phyloP scores from a whole-genome alignment of 2,888 invertebrate species.

The Standfussiana lucernea region DNA sequence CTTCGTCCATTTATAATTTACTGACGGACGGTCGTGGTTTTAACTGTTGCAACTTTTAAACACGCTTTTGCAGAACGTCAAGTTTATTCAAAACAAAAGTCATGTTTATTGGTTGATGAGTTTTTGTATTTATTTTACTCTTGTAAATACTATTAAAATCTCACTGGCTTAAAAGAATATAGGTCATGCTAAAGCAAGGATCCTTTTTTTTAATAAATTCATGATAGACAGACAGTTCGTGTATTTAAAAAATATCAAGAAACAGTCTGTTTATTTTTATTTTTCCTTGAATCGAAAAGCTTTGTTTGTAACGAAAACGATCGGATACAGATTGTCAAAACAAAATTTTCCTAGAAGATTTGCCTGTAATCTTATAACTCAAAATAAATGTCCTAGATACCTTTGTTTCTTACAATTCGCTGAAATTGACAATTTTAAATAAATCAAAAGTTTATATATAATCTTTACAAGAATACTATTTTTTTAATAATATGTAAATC shows the following conservation, averaged over 20 bases:
- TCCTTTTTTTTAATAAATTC: not conserved
- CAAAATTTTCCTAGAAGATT: constrained; percentile 45
- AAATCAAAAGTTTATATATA: not conserved
- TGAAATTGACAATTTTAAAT: constrained; percentile 1
- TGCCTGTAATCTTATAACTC: not conserved
- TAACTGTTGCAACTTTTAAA: constrained; percentile 18
- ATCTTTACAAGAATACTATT: not conserved
- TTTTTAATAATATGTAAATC: not conserved
- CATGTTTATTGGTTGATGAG: not conserved
- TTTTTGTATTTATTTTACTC: not conserved
- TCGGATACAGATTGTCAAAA: constrained; percentile 59
- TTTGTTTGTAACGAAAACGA: constrained; percentile 27
- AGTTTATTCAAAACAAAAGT: not conserved
- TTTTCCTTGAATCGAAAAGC: constrained; percentile 46
- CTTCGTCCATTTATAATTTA: constrained; percentile 17
- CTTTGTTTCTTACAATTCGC: constrained; percentile 10
- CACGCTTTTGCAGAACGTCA: not conserved
- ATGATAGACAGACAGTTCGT: constrained; percentile 18
- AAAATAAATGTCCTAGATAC: constrained; percentile 28
- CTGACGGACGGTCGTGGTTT: not conserved
- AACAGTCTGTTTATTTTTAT: constrained; percentile 20
- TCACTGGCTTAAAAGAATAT: not conserved
- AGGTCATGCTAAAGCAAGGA: not conserved
- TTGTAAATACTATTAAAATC: not conserved
- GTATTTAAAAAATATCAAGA: constrained; percentile 28